Percentiles rank a stretch among this genome's conserved stretches.
Evolutionary conservation across 2,888 invertebrate genomes (phyloP).

Genomic region (Auanema sp.): DNA sequence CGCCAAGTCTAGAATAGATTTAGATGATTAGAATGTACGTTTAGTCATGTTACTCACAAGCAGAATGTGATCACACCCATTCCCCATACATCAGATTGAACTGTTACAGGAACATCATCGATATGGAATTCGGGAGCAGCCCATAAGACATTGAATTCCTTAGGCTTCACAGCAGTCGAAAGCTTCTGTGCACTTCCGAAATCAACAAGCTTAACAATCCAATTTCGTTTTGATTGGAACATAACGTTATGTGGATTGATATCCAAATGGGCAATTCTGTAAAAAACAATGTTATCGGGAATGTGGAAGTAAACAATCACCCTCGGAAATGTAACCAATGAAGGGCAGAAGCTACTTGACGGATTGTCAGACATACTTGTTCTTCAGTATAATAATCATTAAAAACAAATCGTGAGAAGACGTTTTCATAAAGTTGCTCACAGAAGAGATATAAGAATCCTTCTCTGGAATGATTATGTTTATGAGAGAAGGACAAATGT

Average conservation of each 20-base stretch:
- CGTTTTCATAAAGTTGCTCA: constrained; percentile 75
- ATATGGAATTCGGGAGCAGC: constrained; percentile 56
- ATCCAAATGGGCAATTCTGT: constrained; percentile 78
- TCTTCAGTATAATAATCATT: constrained; percentile 89
- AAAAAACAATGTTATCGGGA: constrained; percentile 14
- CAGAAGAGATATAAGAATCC: constrained; percentile 66
- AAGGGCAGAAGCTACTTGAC: constrained; percentile 84
- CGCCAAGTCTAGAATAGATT: constrained; percentile 74
- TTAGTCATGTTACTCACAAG: constrained; percentile 69
- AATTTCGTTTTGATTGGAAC: constrained; percentile 78
- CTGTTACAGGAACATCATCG: constrained; percentile 79
- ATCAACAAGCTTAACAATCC: constrained; percentile 82
- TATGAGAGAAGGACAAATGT: constrained; percentile 68
- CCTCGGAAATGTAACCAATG: constrained; percentile 95
- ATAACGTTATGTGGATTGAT: constrained; percentile 93
- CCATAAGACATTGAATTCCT: constrained; percentile 53
- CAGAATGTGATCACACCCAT: constrained; percentile 88
- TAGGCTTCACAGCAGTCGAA: constrained; percentile 25
- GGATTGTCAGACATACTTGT: constrained; percentile 77
- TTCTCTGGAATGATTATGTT: constrained; percentile 36
- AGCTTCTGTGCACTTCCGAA: constrained; percentile 76
- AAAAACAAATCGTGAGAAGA: constrained; percentile 82
- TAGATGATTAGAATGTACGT: constrained; percentile 2
- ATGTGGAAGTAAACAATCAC: constrained; percentile 27
- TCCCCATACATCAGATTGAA: constrained; percentile 89